Percentiles rank a stretch among this genome's conserved stretches.
Conservation (phyloP, 92 coral and sea anemone genomes). For the Porites evermanni region DNA sequence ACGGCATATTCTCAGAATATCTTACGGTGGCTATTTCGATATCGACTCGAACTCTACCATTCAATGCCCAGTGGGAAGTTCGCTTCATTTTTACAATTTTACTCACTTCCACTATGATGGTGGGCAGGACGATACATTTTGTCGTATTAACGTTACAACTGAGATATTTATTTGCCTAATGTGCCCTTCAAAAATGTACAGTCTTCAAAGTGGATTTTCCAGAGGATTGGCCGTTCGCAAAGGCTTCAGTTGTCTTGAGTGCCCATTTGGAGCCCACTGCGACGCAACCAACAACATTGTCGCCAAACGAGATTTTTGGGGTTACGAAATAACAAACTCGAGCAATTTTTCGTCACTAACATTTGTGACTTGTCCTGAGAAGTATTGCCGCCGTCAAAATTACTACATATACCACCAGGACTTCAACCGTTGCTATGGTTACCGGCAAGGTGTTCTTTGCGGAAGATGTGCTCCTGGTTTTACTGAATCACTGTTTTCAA, state of each 20-base stretch:
- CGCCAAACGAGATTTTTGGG: constrained; percentile 73
- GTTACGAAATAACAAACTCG: constrained; percentile 27
- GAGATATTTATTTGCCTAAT: constrained; percentile 24
- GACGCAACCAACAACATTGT: constrained; percentile 53
- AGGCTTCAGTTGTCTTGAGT: too few species aligned
- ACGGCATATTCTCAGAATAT: neutral
- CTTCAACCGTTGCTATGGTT: constrained; percentile 65
- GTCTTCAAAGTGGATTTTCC: too few species aligned
- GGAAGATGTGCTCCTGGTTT: too few species aligned
- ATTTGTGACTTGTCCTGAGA: too few species aligned
- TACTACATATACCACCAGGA: constrained; percentile 41
- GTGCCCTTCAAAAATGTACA: too few species aligned
- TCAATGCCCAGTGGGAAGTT: constrained; percentile 19
- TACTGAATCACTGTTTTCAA: too few species aligned
- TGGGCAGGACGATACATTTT: neutral
- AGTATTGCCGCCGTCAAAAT: constrained; percentile 42
- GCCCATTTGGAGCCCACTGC: constrained; percentile 34
- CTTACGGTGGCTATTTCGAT: constrained; percentile 24
- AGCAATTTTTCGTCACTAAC: neutral
- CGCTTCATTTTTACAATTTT: neutral
- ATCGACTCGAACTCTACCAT: neutral
- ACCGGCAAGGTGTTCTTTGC: constrained; percentile 68
- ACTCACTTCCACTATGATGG: constrained; percentile 20
- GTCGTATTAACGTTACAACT: constrained; percentile 43
- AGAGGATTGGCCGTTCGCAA: too few species aligned